Evolutionary conservation across 2,888 invertebrate species (phyloP).

Genomic region (Cerastis rubricosa): DNA sequence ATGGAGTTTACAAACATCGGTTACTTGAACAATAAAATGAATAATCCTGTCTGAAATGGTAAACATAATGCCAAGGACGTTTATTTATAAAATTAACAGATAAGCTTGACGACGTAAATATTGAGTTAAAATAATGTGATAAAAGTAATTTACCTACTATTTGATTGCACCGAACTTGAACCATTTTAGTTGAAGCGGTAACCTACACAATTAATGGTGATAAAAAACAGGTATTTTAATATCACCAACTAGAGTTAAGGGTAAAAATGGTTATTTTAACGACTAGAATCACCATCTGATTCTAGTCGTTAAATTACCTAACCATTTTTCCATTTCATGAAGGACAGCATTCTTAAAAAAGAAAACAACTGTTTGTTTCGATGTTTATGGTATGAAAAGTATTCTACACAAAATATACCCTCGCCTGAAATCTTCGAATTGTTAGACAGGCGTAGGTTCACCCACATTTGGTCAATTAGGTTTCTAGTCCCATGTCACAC

Average conservation of each 20-base stretch:
- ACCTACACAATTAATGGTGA: not conserved
- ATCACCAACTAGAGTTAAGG: no score
- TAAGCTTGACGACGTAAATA: not conserved
- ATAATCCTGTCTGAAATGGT: not conserved
- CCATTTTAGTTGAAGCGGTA: not conserved
- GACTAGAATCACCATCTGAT: no score
- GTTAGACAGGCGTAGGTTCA: not conserved
- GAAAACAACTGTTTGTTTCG: no score
- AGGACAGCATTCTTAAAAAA: no score
- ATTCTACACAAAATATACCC: not conserved
- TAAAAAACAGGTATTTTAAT: no score
- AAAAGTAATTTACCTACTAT: not conserved
- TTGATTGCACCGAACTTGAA: not conserved
- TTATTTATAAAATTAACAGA: conserved; percentile 6
- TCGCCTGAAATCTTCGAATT: not conserved
- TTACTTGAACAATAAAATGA: conserved; percentile 34
- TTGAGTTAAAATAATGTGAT: not conserved
- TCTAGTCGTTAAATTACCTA: no score
- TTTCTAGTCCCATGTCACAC: not conserved
- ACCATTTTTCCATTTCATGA: no score
- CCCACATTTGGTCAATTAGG: not conserved
- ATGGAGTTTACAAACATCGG: conserved; percentile 1
- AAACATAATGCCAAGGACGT: conserved; percentile 39
- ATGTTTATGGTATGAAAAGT: not conserved
- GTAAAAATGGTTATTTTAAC: no score